A percentile compares a stretch with the other conserved stretches of the same genome.
phyloP scores from a whole-genome alignment of 2,888 invertebrate genomes.

The Ypsolopha sequella region DNA sequence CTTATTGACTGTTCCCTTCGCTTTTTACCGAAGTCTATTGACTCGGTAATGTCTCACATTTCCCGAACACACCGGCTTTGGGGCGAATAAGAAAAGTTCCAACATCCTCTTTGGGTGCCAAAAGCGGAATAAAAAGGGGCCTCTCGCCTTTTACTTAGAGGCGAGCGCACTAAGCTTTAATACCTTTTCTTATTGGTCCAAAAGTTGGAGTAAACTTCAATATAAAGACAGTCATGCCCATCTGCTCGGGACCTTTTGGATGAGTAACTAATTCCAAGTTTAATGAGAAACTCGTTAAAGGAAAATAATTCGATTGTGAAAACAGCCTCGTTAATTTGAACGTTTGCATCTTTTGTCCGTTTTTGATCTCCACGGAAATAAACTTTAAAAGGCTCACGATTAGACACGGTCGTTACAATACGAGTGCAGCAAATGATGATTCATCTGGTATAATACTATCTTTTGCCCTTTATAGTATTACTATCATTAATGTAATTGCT shows the following conservation, averaged over 20 bases:
- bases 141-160: conserved; percentile 25
- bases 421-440: conserved; percentile 19
- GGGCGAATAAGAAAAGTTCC: conserved; percentile 61
- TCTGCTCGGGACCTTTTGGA: conserved; percentile 40
- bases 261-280: conserved; percentile 55
- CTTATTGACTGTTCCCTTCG: conserved; percentile 54
- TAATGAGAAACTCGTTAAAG: conserved; percentile 51
- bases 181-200: conserved; percentile 58
- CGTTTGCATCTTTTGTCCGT: conserved; percentile 25
- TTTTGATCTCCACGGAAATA: conserved; percentile 22
- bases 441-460: conserved; percentile 23
- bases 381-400: conserved; percentile 12
- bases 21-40: conserved; percentile 54
- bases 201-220: conserved; percentile 58
- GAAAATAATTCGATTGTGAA: conserved; percentile 52
- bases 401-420: conserved; percentile 12
- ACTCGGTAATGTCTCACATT: conserved; percentile 65
- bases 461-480: conserved; percentile 30
- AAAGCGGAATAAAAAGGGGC: conserved; percentile 48
- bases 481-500: conserved; percentile 46
- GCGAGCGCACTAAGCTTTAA: conserved; percentile 45
- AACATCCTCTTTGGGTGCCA: conserved; percentile 34
- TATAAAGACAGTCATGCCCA: conserved; percentile 52
- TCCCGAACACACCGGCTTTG: conserved; percentile 53
- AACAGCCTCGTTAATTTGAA: conserved; percentile 31